Base-by-base conservation (phyloP, 2,888 invertebrate genomes). In the Biston betularia region DNA sequence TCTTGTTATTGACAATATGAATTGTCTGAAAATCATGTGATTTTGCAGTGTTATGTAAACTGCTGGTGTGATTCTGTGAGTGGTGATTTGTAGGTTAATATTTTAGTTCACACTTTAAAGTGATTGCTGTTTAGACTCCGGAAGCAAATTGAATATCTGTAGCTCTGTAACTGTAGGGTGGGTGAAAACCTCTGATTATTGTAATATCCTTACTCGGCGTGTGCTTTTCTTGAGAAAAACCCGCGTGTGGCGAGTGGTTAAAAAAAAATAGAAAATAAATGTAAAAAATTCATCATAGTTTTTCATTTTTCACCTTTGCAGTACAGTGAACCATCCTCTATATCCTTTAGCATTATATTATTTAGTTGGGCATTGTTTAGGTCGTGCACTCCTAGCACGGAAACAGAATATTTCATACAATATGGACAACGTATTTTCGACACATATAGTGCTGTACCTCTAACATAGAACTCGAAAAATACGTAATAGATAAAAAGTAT, bases 141-240 rank as follows among this genome's bases (percentile, higher is more conserved):
- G 9, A 38, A 8, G 38, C 38, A 73, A 70, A 15, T 35, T 72
- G 76, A 63, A 68, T 58, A 70, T 73, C 71, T 63, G 75, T 74
- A 73, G 69, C 68, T 69, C 65, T 72, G 53, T 74, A 74, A 69
- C 66, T 69, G 77, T 81, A 79, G 79, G 69, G 78, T 80, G 79
- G 70, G 72, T 75, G 63, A 62, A 62, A 70, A 61, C 69, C 68
- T 64, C 61, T 68, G 66, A 53, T 63, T 50, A 65, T 68, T 76
- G 75, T 74, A 72, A 75, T 73, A 76, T 73, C 75, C 76, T 74
- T 75, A 71, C 88, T 90, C 87, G 82, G 87, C 84, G 79, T 89
- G 88, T 86, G 75, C 88, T 92, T 92, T 92, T 89, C 89, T 79
- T 69, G 73, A 74, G 82, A 89, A 92, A 93, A 93, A 87, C 85